A percentile compares a stretch with the other conserved stretches of the same genome.
These are phyloP conservation scores for Proisotoma minuta DNA, from an alignment of 2,888 invertebrate species.

Conservation along the genomic window DNA sequence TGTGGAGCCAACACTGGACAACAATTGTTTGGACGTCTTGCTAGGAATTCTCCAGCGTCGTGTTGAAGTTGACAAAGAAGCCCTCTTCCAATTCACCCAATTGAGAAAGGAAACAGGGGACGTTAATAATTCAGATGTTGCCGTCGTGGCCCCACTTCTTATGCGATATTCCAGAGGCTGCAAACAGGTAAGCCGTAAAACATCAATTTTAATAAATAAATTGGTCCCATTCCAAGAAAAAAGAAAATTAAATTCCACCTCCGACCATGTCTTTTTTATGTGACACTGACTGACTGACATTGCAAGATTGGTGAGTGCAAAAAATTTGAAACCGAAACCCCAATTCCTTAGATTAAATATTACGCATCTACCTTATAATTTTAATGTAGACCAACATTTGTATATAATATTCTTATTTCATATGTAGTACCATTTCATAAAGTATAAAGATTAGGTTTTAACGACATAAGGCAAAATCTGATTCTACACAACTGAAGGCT, in stretches of 20 bases:
- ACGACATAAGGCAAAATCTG: too few relatives aligned
- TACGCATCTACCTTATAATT: too few relatives aligned
- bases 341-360: too few relatives aligned
- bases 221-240: neutral
- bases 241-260: neutral
- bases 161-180: slow-evolving; percentile 56
- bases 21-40: slow-evolving; percentile 72
- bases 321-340: too few relatives aligned
- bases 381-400: too few relatives aligned
- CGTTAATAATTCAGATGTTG: slow-evolving; percentile 57
- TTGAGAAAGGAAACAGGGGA: slow-evolving; percentile 44
- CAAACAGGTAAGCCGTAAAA: slow-evolving; percentile 53
- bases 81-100: slow-evolving; percentile 62
- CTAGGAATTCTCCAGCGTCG: slow-evolving; percentile 65
- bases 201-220: neutral
- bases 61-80: slow-evolving; percentile 87
- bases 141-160: slow-evolving; percentile 58
- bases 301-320: too few relatives aligned
- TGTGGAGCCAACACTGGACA: slow-evolving; percentile 68
- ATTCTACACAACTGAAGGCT: too few relatives aligned
- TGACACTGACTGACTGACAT: too few relatives aligned
- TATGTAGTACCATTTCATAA: too few relatives aligned
- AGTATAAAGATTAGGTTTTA: too few relatives aligned
- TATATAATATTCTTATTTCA: too few relatives aligned
- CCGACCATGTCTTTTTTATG: too few relatives aligned